Base-by-base conservation (phyloP, 1,140 invertebrate genomes). In the Xylocopa sonorina region DNA sequence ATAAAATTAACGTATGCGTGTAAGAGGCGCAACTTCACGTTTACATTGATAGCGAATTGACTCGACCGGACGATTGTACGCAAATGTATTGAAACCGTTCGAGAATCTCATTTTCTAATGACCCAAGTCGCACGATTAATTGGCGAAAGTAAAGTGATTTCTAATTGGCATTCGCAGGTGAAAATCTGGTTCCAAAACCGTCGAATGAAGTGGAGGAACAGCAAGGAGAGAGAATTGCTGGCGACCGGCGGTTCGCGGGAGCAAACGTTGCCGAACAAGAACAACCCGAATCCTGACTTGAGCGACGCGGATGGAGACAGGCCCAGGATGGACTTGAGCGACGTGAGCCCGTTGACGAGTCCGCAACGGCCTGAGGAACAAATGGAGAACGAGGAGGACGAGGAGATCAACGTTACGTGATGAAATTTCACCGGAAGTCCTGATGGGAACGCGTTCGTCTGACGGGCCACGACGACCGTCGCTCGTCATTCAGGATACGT, bases 171-270 rank as follows among this genome's bases (percentile, higher is more conserved):
- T 74, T 95, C 94, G 21, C 94, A 98, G 97, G 97, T 98, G 76
- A 98, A 98, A 94, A 98, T 98, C 79, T 98, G 97, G 98, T 98
- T 98, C 91, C 97, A 99, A 95, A 99, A 98, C 90, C 95, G 98
- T 1, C 95, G 98, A 64, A 99, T 98, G 97, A 99, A 99, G 92
- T 99, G 98, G 98, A 94, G 98, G 12, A 99, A 99, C 92, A 98
- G 97, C 12, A 99, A 99, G 92, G 98, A 99, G 91, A 94, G 98
- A 24, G 98, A 99, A 92, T 94, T 99, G 0, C 93, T 99, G 58
- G 98, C 98, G 5, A 96, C 95, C 27, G 98, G 98, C 0, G 98
- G 98, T 6, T 98, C 97, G 12, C 94, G 98, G 27, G 98, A 99
- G 89, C 98, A 99, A 90, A 99, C 98, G 0, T 93, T 99, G 38